Base-by-base conservation (phyloP, 2,888 invertebrate species). In the Acrobasis suavella region DNA sequence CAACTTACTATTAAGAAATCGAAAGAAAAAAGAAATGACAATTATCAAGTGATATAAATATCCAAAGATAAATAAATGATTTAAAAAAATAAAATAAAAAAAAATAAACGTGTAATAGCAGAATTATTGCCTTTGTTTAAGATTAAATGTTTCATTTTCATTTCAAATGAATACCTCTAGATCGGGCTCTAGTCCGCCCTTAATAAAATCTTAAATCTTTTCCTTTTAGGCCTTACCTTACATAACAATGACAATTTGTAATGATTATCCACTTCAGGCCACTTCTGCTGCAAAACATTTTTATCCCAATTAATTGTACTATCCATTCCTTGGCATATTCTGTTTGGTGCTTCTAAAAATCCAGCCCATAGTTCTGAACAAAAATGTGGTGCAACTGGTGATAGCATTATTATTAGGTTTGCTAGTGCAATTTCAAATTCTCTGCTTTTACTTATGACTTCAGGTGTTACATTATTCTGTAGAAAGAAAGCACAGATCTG, bases 381-480 rank as follows among this genome's bases (percentile, higher is more conserved):
- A 85, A 98, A 98, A 86, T 97, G 96, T 0, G 99, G 99, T 0
- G 97, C 96, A 78, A 98, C 94, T 0, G 98, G 98, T 5, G 97
- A 95, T 50, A 98, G 79, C 95, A 98, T 95, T 67, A 98, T 95
- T 62, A 98, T 94, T 75, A 97, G 95, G 37, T 94, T 91, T 0
- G 96, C 96, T 62, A 99, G 87, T 7, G 97, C 95, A 72, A 95
- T 90, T 87, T 98, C 97, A 83, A 94, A 98, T 76, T 97, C 95
- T 62, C 87, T 89, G 78, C 96, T 95, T 65, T 90, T 93, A 1
- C 94, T 93, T 59, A 95, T 87, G 17, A 96, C 87, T 68, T 94
- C 93, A 46, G 93, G 87, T 10, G 95, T 93, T 5, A 94, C 83
- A 73, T 94, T 95, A 92, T 95, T 91, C 91, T 92, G 78, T 17